Evolutionary conservation across 2,113 vertebrate species (phyloP), one percentile per base, ranked within the genome.

Genomic region (Thalassarche chlororhynchos): DNA sequence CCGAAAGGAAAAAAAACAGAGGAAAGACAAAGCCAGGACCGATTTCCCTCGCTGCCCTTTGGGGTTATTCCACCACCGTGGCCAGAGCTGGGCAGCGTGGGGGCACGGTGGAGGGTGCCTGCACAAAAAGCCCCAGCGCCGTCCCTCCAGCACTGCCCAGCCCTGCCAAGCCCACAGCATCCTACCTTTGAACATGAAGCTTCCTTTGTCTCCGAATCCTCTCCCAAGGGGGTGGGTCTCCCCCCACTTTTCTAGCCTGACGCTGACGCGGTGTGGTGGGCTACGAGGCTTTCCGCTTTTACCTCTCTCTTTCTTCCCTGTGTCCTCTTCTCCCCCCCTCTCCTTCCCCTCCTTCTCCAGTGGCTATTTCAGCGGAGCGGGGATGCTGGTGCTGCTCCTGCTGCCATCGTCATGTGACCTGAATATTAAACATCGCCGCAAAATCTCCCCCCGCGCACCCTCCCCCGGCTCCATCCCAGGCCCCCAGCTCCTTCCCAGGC

Each of bases 161-260:
- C 97, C 88, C 78, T 77, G 81, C 51, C 42, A 62, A 93, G 52
- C 94, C 96, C 81, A 17, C 78, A 93, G 92, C 95, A 96, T 97
- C 98, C 91, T 98, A 98, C 98, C 98, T 98, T 98, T 98, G 96
- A 98, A 98, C 98, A 98, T 98, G 98, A 98, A 98, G 98, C 96
- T 98, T 98, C 95, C 98, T 98, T 98, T 98, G 98, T 98, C 96
- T 98, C 95, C 20, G 85, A 97, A 96, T 97, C 95, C 94, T 98
- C 96, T 97, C 95, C 89, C 69, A 72, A 80, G 49, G 66, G 91
- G 89, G 68, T 95, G 91, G 82, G 44, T 91, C 65, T 93, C 58
- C 94, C 93, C 87, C 31, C 19, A 93, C 91, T 96, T 90, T 72
- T 71, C 85, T 95, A 93, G 90, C 76, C 92, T 91, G 84, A 76